These are phyloP conservation scores for Bostrychus sinensis DNA, from an alignment of 2,113 vertebrate species.

Conservation along the genomic window DNA sequence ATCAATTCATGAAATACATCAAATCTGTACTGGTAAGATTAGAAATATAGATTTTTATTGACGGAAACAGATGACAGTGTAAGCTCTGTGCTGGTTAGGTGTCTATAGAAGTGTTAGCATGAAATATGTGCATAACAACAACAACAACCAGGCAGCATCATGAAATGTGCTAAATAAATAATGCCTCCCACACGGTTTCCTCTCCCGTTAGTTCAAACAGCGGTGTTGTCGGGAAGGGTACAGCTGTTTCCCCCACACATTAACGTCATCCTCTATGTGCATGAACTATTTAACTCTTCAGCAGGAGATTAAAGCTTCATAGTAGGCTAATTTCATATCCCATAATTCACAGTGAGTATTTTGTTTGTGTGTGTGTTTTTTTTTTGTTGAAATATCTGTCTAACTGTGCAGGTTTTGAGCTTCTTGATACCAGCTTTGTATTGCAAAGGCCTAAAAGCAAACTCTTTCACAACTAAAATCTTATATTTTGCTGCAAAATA, in stretches of 20 bases:
- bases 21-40: not conserved
- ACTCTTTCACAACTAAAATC: too few relatives aligned
- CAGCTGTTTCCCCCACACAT: not conserved
- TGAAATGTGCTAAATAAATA: constrained; percentile 4
- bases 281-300: too few relatives aligned
- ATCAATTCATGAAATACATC: too few relatives aligned
- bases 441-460: too few relatives aligned
- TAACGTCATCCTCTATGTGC: not conserved
- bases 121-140: constrained; percentile 15
- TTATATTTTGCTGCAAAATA: too few relatives aligned
- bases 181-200: not conserved
- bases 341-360: too few relatives aligned
- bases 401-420: too few relatives aligned
- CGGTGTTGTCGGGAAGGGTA: not conserved
- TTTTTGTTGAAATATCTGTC: too few relatives aligned
- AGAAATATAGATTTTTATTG: not conserved
- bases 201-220: not conserved
- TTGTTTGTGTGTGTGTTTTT: too few relatives aligned
- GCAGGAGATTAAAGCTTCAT: too few relatives aligned
- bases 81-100: not conserved
- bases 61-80: not conserved
- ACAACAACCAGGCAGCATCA: constrained; percentile 13
- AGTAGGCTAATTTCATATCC: too few relatives aligned
- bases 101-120: not conserved
- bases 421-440: too few relatives aligned